Percentiles rank a stretch among this genome's conserved stretches.
Conservation (phyloP, 1,140 invertebrate genomes). For the Psilanteris sp. region DNA sequence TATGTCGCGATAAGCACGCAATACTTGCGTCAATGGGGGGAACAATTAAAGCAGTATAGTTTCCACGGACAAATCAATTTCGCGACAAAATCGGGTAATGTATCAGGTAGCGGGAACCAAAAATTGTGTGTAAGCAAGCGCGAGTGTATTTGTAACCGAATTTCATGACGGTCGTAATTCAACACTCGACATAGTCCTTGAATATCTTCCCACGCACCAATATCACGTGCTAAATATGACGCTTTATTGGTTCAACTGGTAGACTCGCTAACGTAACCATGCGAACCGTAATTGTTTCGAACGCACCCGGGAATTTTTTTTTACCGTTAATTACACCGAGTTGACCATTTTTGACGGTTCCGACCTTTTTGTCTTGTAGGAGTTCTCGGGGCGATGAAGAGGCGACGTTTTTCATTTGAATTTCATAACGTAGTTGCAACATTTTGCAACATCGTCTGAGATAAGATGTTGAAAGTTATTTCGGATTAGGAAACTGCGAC, state of each 20-base stretch:
- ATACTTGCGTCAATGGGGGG: not conserved
- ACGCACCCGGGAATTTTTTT: conserved; percentile 22
- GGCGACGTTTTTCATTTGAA: conserved; percentile 26
- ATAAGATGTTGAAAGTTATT: conserved; percentile 28
- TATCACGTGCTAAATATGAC: conserved; percentile 69
- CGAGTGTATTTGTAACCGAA: conserved; percentile 41
- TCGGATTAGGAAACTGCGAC: conserved; percentile 16
- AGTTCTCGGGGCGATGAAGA: conserved; percentile 4
- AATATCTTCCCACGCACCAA: conserved; percentile 68
- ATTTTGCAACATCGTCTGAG: conserved; percentile 21
- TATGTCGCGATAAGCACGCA: not conserved
- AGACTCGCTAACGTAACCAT: conserved; percentile 49
- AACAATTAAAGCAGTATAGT: no score
- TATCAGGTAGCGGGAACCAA: not conserved
- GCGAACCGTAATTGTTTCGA: conserved; percentile 43
- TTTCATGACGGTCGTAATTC: conserved; percentile 61
- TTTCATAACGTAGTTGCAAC: conserved; percentile 33
- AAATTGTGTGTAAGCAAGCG: not conserved
- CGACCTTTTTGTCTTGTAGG: conserved; percentile 39
- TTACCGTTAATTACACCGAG: conserved; percentile 27
- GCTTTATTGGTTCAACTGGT: conserved; percentile 72
- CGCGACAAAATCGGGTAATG: not conserved
- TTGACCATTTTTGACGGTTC: conserved; percentile 39
- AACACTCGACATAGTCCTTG: conserved; percentile 69
- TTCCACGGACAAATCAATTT: no score